Conservation (phyloP, 2,113 vertebrate genomes). For the Struthidea cinerea region DNA sequence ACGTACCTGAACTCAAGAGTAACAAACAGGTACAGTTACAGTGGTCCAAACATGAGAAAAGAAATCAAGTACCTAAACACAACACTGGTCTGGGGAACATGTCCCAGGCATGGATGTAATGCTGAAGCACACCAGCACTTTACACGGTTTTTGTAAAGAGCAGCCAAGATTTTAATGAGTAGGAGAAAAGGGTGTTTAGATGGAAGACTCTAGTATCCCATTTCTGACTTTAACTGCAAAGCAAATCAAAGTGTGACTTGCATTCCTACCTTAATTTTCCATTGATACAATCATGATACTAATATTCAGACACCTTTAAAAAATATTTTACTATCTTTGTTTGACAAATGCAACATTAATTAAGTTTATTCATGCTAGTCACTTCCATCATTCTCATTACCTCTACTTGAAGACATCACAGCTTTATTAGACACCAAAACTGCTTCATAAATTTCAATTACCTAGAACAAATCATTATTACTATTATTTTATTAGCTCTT, state of each 20-base stretch:
- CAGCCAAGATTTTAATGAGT: not conserved
- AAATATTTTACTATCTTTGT: not conserved
- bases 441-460: slow-evolving; percentile 58
- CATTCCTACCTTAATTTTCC: not conserved
- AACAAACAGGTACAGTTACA: not conserved
- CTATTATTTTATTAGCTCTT: slow-evolving; percentile 48
- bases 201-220: not conserved
- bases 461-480: slow-evolving; percentile 40
- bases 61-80: not conserved
- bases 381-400: slow-evolving; percentile 23
- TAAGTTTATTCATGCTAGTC: slow-evolving; percentile 26
- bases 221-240: not conserved
- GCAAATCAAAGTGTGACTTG: not conserved
- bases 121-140: not conserved
- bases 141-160: not conserved
- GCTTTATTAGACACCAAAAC: slow-evolving; percentile 52
- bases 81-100: not conserved
- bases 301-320: not conserved
- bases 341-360: slow-evolving; percentile 9
- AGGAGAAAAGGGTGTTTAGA: not conserved
- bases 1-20: not conserved
- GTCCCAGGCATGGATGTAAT: not conserved
- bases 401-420: slow-evolving; percentile 22
- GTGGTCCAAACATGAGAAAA: not conserved
- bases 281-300: not conserved